phyloP scores from a whole-genome alignment of 2,888 invertebrate genomes.

The Melinopterus prodromus region DNA sequence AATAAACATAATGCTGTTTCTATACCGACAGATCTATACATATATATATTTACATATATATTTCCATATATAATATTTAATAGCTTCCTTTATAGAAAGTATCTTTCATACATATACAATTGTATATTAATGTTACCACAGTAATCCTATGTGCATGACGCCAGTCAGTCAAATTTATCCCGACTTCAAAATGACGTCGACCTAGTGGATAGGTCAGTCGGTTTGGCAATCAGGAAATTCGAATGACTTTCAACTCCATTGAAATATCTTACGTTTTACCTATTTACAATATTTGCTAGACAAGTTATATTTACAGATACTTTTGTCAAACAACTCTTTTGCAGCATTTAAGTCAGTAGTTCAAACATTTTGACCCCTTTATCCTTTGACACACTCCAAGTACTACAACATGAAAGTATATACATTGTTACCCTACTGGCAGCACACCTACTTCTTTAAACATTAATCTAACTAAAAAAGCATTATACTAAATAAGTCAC shows the following conservation, averaged over 20 bases:
- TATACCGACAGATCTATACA: constrained; percentile 4
- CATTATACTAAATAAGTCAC: background rate
- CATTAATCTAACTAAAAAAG: background rate
- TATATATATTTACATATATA: background rate
- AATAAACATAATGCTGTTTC: background rate
- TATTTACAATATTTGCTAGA: constrained; percentile 4
- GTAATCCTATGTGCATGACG: background rate
- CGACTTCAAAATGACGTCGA: background rate
- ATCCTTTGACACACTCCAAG: background rate
- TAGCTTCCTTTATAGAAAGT: constrained; percentile 4
- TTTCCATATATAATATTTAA: background rate
- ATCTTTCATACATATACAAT: background rate
- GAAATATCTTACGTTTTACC: background rate
- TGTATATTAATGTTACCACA: constrained; percentile 4
- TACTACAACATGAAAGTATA: background rate
- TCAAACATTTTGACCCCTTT: background rate
- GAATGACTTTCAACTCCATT: background rate
- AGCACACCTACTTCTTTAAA: background rate
- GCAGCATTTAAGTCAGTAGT: background rate
- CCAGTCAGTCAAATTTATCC: background rate
- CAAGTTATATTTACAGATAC: background rate
- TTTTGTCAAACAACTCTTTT: background rate
- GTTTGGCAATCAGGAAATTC: background rate
- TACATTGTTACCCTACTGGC: background rate
- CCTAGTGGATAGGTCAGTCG: background rate